A percentile compares a stretch with the other conserved stretches of the same genome.
Evolutionary conservation across 2,797 vertebrate species (phyloP).

Genomic region (Tenualosa ilisha): DNA sequence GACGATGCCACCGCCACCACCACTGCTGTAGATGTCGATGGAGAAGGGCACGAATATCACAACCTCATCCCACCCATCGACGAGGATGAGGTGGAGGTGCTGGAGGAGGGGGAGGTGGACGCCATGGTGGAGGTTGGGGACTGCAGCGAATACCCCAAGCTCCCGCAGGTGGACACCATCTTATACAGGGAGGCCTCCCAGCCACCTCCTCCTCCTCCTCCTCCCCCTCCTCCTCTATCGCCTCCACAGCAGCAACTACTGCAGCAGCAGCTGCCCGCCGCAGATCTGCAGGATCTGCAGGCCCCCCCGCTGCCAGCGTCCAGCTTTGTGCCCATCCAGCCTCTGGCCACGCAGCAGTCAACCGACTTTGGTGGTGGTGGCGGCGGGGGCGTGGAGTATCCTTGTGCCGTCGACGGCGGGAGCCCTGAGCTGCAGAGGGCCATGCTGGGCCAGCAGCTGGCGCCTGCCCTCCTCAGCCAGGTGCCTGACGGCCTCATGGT

Average conservation of each 20-base stretch:
- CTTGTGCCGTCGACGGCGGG: conserved; percentile 73
- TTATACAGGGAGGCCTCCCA: conserved; percentile 84
- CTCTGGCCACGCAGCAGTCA: conserved; percentile 81
- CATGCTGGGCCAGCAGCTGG: conserved; percentile 89
- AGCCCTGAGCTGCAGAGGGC: conserved; percentile 93
- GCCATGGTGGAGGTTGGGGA: conserved; percentile 55
- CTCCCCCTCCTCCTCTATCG: conserved; percentile 53
- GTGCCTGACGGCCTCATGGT: conserved; percentile 98
- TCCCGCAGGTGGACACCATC: conserved; percentile 90
- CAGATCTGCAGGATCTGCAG: conserved; percentile 62
- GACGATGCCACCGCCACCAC: conserved; percentile 74
- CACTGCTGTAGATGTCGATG: conserved; percentile 76
- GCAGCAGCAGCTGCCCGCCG: conserved; percentile 53
- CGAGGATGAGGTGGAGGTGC: conserved; percentile 53
- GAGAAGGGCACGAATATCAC: conserved; percentile 60
- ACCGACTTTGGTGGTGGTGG: conserved; percentile 88
- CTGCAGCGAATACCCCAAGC: conserved; percentile 80
- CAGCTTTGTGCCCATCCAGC: conserved; percentile 88
- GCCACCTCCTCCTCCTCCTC: conserved; percentile 74
- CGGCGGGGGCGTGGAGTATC: conserved; percentile 80
- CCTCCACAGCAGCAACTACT: conserved; percentile 50
- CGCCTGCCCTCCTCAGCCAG: conserved; percentile 84
- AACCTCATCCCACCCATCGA: conserved; percentile 29
- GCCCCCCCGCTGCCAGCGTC: conserved; percentile 79
- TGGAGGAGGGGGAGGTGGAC: conserved; percentile 68